Conservation (phyloP, 2,113 vertebrate species). For the Mesembrinibis cayennensis region DNA sequence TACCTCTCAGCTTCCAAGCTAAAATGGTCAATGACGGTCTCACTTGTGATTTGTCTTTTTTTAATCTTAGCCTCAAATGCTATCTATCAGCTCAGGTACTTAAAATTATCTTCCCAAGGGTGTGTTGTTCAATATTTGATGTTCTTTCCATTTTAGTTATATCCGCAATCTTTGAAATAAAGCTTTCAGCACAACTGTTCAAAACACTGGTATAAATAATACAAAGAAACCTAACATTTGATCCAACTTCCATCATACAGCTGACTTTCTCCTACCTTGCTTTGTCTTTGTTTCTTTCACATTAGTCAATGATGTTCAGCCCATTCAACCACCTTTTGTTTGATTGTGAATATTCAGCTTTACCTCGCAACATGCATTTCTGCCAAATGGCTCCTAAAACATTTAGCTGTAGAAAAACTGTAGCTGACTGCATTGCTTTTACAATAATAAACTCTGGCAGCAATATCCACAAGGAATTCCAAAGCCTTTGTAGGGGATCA, state of each 20-base stretch:
- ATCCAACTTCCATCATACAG: not conserved
- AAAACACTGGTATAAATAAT: conserved; percentile 56
- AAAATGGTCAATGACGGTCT: not conserved
- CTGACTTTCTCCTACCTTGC: not conserved
- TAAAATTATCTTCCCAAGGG: conserved; percentile 4
- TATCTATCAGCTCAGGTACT: conserved; percentile 38
- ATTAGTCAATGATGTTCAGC: not conserved
- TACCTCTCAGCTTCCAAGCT: not conserved
- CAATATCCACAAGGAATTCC: conserved; percentile 48
- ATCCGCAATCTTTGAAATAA: conserved; percentile 5
- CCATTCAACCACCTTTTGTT: conserved; percentile 10
- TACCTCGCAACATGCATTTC: not conserved
- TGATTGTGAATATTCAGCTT: not conserved
- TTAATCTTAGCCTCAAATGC: not conserved
- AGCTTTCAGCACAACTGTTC: conserved; percentile 57
- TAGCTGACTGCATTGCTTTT: conserved; percentile 27
- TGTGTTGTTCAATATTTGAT: conserved; percentile 64
- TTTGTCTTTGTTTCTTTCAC: not conserved
- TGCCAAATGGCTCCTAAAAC: conserved; percentile 15
- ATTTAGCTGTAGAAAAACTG: not conserved
- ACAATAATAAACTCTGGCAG: conserved; percentile 52
- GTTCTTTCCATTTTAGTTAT: conserved; percentile 52
- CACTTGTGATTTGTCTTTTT: not conserved
- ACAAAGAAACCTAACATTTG: conserved; percentile 11
- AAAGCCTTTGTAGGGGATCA: conserved; percentile 20